Evolutionary conservation across 2,888 invertebrate genomes (phyloP).

Genomic region (Nipponacmea schrenckii): DNA sequence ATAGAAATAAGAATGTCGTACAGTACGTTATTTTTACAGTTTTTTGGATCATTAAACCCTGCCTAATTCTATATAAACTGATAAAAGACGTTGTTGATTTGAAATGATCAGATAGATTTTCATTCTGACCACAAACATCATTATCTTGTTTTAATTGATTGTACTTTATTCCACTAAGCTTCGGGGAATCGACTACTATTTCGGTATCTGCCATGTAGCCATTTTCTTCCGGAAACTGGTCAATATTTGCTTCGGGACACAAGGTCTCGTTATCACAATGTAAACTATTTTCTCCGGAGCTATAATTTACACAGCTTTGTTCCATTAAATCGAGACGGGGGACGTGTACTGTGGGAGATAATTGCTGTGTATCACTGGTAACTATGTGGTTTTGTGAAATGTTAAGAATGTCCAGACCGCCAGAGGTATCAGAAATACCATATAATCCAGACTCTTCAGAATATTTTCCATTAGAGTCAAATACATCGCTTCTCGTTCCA

Average conservation of each 20-base stretch:
- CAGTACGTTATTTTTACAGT: constrained; percentile 72
- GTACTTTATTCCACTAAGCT: background rate
- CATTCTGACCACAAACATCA: constrained; percentile 15
- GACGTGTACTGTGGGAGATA: constrained; percentile 8
- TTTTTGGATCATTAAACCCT: constrained; percentile 68
- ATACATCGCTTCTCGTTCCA: constrained; percentile 3
- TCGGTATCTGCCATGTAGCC: constrained; percentile 54
- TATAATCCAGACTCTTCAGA: constrained; percentile 12
- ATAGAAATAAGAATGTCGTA: constrained; percentile 71
- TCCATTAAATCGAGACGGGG: constrained; percentile 5
- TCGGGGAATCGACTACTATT: constrained; percentile 18
- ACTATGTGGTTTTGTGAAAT: constrained; percentile 11
- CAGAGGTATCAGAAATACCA: constrained; percentile 11
- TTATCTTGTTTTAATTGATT: constrained; percentile 3
- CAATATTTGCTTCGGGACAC: background rate
- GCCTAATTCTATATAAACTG: constrained; percentile 45
- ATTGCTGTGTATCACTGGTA: background rate
- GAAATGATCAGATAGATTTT: constrained; percentile 17
- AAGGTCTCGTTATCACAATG: constrained; percentile 16
- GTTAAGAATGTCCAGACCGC: constrained; percentile 12
- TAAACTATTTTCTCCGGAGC: constrained; percentile 3
- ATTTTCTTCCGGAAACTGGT: constrained; percentile 26
- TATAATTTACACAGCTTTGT: constrained; percentile 7
- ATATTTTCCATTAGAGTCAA: constrained; percentile 12
- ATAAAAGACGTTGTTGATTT: constrained; percentile 35